These are phyloP conservation scores for Girardia tigrina DNA, from an alignment of 2,888 invertebrate genomes.

Conservation along the genomic window DNA sequence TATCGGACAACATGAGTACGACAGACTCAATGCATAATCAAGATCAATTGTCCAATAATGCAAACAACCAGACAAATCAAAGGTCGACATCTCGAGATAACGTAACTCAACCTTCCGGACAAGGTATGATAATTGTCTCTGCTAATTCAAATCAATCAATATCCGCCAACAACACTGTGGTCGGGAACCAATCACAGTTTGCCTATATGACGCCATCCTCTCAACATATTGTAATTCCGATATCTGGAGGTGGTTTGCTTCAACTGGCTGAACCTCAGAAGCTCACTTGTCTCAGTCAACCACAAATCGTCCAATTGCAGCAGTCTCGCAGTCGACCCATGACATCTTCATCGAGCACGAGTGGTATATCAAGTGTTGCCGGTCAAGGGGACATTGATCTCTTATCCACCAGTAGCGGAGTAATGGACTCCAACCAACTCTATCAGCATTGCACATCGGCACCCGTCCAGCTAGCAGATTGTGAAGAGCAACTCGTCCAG, in stretches of 20 bases:
- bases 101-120: neutral
- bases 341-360: constrained; percentile 12
- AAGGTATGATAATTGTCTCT: neutral
- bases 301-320: constrained; percentile 15
- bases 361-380: constrained; percentile 11
- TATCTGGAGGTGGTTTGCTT: constrained; percentile 14
- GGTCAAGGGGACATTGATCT: neutral
- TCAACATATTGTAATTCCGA: constrained; percentile 2
- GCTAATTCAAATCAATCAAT: constrained; percentile 12
- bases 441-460: constrained; percentile 23
- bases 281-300: neutral
- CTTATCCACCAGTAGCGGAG: neutral
- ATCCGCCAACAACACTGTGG: neutral
- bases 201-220: constrained; percentile 8
- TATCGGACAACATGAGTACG: neutral
- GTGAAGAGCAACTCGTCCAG: constrained; percentile 13
- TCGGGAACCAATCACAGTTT: constrained; percentile 7
- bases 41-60: neutral
- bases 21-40: neutral
- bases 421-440: neutral
- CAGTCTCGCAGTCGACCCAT: constrained; percentile 7
- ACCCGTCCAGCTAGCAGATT: neutral
- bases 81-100: neutral
- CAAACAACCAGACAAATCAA: too few relatives aligned
- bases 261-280: constrained; percentile 6